Evolutionary conservation across 2,113 vertebrate genomes (phyloP), one percentile per base, ranked within the genome.

Genomic region (Passer domesticus): DNA sequence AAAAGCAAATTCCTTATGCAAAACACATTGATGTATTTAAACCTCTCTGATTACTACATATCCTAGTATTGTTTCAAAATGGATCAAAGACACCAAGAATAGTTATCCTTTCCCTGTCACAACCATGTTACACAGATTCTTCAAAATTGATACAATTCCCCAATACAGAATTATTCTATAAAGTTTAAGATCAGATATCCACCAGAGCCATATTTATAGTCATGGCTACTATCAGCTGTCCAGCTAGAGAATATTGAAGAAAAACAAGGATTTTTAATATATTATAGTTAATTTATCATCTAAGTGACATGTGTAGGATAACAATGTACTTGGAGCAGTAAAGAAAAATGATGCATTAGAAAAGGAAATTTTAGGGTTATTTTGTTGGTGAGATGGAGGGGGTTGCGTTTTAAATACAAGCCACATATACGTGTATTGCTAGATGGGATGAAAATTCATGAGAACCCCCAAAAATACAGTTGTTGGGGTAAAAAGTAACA

Each of bases 171-270:
- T 97, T 97, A 94, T 93, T 98, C 97, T 90, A 97, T 98, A 95
- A 97, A 98, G 96, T 98, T 98, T 97, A 97, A 97, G 93, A 98
- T 98, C 98, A 98, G 98, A 98, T 98, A 98, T 97, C 97, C 91
- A 79, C 92, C 69, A 94, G 90, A 98, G 83, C 87, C 87, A 81
- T 96, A 98, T 98, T 98, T 98, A 98, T 98, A 98, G 97, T 97
- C 98, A 98, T 98, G 97, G 97, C 97, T 98, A 98, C 98, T 98
- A 98, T 98, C 98, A 98, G 97, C 96, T 98, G 97, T 98, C 98
- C 98, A 95, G 92, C 66, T 95, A 96, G 93, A 96, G 94, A 97
- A 97, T 98, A 98, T 98, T 98, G 97, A 98, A 97, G 94, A 98
- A 98, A 98, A 98, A 73, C 89, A 98, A 96, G 96, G 94, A 87